Evolutionary conservation across 2,113 vertebrate species (phyloP).

Genomic region (Cariama cristata): DNA sequence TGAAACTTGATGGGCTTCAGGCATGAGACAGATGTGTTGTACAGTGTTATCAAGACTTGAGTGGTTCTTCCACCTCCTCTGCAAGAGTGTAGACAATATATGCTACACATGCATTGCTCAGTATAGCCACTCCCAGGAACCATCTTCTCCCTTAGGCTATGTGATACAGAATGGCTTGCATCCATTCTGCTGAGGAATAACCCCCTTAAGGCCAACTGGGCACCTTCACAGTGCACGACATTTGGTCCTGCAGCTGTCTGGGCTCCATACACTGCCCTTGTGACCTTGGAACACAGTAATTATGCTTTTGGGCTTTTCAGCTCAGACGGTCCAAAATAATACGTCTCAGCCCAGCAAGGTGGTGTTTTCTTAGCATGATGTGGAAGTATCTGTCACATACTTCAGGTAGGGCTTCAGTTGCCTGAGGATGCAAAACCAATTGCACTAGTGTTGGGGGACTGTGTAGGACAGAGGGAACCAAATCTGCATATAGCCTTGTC

Average conservation of each 20-base stretch:
- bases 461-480: neutral
- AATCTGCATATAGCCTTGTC: neutral
- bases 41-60: neutral
- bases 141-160: neutral
- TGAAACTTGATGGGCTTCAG: neutral
- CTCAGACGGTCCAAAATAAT: neutral
- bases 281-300: neutral
- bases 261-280: neutral
- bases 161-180: neutral
- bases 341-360: neutral
- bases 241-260: neutral
- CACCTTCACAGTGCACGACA: neutral
- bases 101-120: neutral
- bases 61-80: neutral
- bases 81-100: neutral
- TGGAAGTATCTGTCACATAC: neutral
- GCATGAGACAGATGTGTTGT: neutral
- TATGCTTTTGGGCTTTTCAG: neutral
- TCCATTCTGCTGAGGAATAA: neutral
- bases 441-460: neutral
- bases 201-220: neutral
- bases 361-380: neutral
- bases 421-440: neutral
- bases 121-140: fast-evolving
- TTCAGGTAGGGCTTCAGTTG: neutral